A percentile compares a stretch with the other conserved stretches of the same genome.
Conservation (phyloP, 2,113 vertebrate genomes). For the Noturus placidus region DNA sequence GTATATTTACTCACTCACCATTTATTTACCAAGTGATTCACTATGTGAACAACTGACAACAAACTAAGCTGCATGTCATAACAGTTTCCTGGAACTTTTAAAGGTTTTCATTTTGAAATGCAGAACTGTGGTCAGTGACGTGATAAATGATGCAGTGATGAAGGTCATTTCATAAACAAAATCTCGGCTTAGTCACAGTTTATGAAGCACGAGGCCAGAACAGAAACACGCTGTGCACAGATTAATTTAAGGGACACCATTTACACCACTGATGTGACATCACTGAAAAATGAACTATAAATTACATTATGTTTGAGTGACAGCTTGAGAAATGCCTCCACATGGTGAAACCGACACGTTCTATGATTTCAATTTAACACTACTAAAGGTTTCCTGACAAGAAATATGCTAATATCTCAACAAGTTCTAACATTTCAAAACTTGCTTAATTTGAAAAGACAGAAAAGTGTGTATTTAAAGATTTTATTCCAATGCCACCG, state of each 20-base stretch:
- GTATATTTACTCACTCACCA: neutral
- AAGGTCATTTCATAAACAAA: neutral
- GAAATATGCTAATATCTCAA: neutral
- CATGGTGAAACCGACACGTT: neutral
- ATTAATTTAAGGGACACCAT: neutral
- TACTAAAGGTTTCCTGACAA: neutral
- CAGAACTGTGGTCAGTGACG: neutral
- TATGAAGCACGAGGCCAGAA: neutral
- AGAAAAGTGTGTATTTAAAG: neutral
- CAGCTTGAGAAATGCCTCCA: neutral
- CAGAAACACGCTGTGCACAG: neutral
- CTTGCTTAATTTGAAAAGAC: too few species aligned
- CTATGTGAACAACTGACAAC: conserved; percentile 7
- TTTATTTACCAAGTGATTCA: conserved; percentile 28
- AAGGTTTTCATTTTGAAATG: neutral
- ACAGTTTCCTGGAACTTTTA: neutral
- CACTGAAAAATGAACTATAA: neutral
- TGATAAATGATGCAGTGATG: neutral
- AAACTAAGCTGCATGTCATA: neutral
- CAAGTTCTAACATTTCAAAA: neutral
- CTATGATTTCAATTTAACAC: neutral
- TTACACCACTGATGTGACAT: neutral
- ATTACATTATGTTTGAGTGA: neutral
- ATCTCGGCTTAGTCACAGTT: neutral
- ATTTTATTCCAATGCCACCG: neutral